Evolutionary conservation across 2,797 vertebrate genomes (phyloP).

Genomic region (Eremophila alpestris): DNA sequence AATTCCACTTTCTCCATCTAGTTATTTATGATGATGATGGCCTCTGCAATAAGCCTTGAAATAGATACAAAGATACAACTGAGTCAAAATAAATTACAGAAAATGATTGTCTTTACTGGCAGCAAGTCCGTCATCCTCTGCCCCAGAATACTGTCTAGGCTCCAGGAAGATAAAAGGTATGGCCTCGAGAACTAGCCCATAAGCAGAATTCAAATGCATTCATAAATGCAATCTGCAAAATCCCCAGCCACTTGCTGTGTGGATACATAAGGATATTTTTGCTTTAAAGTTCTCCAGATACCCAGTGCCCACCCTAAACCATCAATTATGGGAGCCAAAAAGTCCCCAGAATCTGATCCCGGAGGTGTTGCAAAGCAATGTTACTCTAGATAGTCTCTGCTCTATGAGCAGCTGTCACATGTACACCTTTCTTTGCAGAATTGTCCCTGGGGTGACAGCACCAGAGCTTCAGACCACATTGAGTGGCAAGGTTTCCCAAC

Average conservation of each 20-base stretch:
- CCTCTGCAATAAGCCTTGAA: neutral
- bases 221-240: neutral
- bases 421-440: neutral
- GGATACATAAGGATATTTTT: neutral
- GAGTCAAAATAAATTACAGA: constrained; percentile 12
- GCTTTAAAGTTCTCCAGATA: neutral
- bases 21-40: neutral
- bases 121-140: neutral
- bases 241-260: neutral
- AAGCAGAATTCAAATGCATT: neutral
- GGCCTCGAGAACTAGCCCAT: neutral
- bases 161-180: neutral
- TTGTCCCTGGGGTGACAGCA: accelerated
- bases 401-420: neutral
- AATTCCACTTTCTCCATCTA: neutral
- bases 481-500: neutral
- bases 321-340: neutral
- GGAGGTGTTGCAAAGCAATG: neutral
- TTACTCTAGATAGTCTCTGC: neutral
- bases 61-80: neutral
- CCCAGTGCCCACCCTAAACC: neutral
- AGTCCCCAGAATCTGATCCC: neutral
- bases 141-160: neutral
- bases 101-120: neutral
- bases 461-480: accelerated